Evolutionary conservation across 2,113 vertebrate genomes (phyloP).

Genomic region (Redunca redunca): DNA sequence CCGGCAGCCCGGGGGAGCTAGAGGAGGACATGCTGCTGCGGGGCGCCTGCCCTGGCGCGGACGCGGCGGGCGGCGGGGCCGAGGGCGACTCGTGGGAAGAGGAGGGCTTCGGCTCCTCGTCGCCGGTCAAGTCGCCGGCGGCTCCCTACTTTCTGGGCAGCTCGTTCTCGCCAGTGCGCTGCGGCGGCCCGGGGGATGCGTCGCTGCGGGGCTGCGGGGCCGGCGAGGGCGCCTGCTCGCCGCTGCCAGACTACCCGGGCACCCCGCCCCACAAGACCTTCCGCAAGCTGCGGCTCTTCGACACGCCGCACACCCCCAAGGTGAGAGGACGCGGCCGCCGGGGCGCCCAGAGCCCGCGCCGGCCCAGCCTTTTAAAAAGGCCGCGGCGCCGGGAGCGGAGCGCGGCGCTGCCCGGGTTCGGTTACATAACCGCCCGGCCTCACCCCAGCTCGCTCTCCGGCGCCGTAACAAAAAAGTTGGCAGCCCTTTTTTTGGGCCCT

Average conservation of each 20-base stretch:
- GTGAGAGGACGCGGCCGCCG: conserved; percentile 72
- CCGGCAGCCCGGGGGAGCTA: conserved; percentile 77
- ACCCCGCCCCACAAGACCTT: conserved; percentile 97
- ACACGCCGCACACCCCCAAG: conserved; percentile 98
- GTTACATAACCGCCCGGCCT: conserved; percentile 59
- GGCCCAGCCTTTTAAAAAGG: background rate
- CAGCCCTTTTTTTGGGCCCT: conserved; percentile 17
- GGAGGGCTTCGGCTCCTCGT: conserved; percentile 89
- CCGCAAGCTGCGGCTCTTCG: conserved; percentile 93
- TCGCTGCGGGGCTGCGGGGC: conserved; percentile 46
- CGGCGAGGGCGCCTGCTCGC: conserved; percentile 82
- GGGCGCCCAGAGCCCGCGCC: background rate
- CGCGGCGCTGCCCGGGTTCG: background rate
- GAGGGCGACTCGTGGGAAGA: conserved; percentile 90
- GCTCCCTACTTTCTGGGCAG: conserved; percentile 81
- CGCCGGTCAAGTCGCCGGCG: conserved; percentile 84
- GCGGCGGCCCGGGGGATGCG: conserved; percentile 61
- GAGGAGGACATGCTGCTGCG: conserved; percentile 75
- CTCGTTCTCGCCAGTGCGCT: conserved; percentile 82
- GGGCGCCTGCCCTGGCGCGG: conserved; percentile 72
- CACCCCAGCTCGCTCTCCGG: background rate
- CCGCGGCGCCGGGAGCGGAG: background rate
- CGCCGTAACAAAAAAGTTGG: conserved; percentile 4
- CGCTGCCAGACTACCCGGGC: conserved; percentile 88
- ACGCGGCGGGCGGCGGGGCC: conserved; percentile 83